Evolutionary conservation across 2,797 vertebrate genomes (phyloP), one percentile per base, ranked within the genome.

Genomic region (Urocyon cinereoargenteus): DNA sequence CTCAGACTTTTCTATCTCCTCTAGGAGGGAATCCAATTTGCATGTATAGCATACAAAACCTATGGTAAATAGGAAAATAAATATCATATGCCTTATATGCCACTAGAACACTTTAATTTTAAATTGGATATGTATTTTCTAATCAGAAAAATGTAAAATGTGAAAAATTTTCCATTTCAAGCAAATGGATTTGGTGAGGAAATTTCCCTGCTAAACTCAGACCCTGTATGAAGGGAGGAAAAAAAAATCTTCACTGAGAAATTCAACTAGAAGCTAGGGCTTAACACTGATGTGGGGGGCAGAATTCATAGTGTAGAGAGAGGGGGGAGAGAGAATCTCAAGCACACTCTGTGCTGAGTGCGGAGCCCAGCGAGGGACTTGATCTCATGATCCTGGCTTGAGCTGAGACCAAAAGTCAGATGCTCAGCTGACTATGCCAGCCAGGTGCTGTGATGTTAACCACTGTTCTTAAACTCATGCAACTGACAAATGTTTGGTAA

Each of bases 101-200:
- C 15, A 53, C 68, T 86, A 36, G 18, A 72, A 36, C 55, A 81
- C 36, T 86, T 86, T 24, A 61, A 34, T 86, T 94, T 91, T 77
- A 77, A 77, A 45, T 91, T 83, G 70, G 26, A 87, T 55, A 31
- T 87, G 24, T 86, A 51, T 91, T 93, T 85, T 96, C 21, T 81
- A 73, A 45, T 75, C 66, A 73, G 21, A 66, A 73, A 73, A 91
- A 34, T 86, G 12, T 21, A 55, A 77, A 90, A 68, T 59, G 59
- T 51, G 81, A 87, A 92, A 68, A 68, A n/a, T 24, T 53, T 94
- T 53, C n/a, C 45, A 55, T 40, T 45, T 19, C 14, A 88, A 64
- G 75, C 77, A 94, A 88, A 82, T 53, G 64, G 6, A 75, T 91
- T 87, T 64, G 18, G 66, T 87, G 66, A 57, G 34, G 36, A 64